A percentile compares a stretch with the other conserved stretches of the same genome.
phyloP scores from a whole-genome alignment of 2,797 vertebrate genomes.

The Tarsius wallacei region DNA sequence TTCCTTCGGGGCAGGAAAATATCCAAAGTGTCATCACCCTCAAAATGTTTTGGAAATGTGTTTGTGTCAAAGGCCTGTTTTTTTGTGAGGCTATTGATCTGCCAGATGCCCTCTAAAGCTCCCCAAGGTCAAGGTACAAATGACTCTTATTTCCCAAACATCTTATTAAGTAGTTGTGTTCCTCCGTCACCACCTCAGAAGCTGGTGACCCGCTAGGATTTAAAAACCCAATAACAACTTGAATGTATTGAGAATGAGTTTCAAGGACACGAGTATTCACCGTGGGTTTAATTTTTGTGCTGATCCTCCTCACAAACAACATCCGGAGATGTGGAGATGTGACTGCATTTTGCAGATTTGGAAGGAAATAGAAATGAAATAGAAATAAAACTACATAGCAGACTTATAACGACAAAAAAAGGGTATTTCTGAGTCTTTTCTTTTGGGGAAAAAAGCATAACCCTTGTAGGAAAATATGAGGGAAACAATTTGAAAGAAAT shows the following conservation, averaged over 20 bases:
- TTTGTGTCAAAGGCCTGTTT: not conserved
- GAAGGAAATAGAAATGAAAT: conserved; percentile 40
- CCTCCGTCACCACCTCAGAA: not conserved
- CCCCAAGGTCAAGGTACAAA: not conserved
- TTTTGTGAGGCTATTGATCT: not conserved
- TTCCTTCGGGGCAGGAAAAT: not conserved
- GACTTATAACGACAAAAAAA: not conserved
- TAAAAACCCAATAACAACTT: not conserved
- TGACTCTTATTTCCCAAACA: not conserved
- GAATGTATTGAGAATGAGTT: not conserved
- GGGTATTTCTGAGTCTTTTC: not conserved
- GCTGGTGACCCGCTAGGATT: not conserved
- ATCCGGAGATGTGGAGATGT: not conserved
- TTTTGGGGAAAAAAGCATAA: not conserved
- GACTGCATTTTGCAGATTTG: not conserved
- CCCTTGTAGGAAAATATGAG: not conserved
- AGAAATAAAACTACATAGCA: not conserved
- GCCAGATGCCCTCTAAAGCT: not conserved
- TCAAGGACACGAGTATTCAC: not conserved
- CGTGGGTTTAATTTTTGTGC: not conserved
- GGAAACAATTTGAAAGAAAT: conserved; percentile 17
- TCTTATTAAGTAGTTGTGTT: not conserved
- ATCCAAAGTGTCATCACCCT: not conserved
- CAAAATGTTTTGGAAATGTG: not conserved
- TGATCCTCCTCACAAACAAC: conserved; percentile 29